Evolutionary conservation across 2,888 invertebrate species (phyloP), one percentile per base, ranked within the genome.

Genomic region (Abscondita cerata): DNA sequence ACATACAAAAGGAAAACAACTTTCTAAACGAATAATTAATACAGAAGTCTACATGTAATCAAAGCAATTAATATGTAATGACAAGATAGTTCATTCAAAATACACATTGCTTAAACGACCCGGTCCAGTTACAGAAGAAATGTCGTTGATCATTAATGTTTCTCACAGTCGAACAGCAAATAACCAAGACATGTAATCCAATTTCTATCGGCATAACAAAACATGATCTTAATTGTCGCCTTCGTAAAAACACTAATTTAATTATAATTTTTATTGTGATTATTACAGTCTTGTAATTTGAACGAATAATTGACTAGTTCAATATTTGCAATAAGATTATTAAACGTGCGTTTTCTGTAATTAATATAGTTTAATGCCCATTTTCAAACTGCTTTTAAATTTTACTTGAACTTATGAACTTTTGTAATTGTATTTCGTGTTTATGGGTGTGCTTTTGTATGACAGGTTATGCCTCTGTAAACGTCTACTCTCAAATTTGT

Each of bases 191-290:
- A 52, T 48, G 59, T 62, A 57, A 62, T 62, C 52, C 51, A 52
- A 19, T 31, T 52, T 52, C 56, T 40, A 62, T 62, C 57, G 52
- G 52, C 62, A 52, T 62, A 46, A 57, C 62, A 62, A 62, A 57
- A 62, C 62, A 57, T 38, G 52, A 62, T 57, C 56, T 52, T 62
- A 62, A 62, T 62, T 52, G 62, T 57, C 62, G 57, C 52, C 48
- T 44, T 59, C 53, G 59, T 54, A 53, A 59, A 59, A 59, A 59
- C 59, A 59, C 53, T 48, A 62, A 62, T 62, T 62, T 62, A 44
- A 62, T 62, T 62, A 62, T 56, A 62, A 62, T 46, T 62, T 62
- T 52, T 56, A 62, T 62, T 62, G 52, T 47, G 56, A 54, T 55
- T 60, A 54, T 54, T 48, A 59, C 59, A 56, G 56, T 56, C 34